Evolutionary conservation across 2,113 vertebrate species (phyloP), one percentile per base, ranked within the genome.

Genomic region (Lophotis ruficrista): DNA sequence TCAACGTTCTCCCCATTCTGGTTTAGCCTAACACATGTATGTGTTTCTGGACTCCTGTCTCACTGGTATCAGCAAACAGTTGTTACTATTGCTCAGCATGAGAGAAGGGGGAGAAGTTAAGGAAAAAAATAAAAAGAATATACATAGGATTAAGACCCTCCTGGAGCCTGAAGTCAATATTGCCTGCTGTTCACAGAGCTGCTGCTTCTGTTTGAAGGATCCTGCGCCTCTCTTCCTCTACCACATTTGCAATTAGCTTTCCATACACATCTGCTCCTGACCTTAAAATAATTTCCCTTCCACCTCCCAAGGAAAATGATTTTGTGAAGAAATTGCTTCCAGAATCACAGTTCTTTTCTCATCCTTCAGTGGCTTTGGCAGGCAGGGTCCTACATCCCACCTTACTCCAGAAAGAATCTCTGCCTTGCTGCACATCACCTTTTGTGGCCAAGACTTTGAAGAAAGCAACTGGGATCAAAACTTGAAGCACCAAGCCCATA

Each of bases 241-340:
- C 83, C 71, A 83, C 37, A 60, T 73, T 83, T 91, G 53, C 60
- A 86, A 66, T 94, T 85, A 93, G 82, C 50, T 97, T 95, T 95
- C 85, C 76, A 70, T 30, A 77, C 62, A 51, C 64, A 83, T 95
- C 66, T 68, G 41, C 60, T 94, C 33, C 75, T 71, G 68, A 91
- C 92, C 53, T 88, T 91, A 66, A 93, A 90, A 88, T 70, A 22
- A 85, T 76, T 91, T 90, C 73, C 70, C 57, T 35, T 87, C 51
- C 21, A 48, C 8, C 16, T 69, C n/a, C 33, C 90, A 92, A 80
- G 60, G 56, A 91, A 96, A 91, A 84, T 61, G 2, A 71, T 65
- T 90, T 82, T 76, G 35, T 45, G 58, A 76, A 96, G 48, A 68
- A 90, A 83, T 86, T 69, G 33, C 79, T 94, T 96, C 58, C 64